These are phyloP conservation scores for Virgularia gustaviana DNA, from an alignment of 92 coral and sea anemone species.

Conservation along the genomic window DNA sequence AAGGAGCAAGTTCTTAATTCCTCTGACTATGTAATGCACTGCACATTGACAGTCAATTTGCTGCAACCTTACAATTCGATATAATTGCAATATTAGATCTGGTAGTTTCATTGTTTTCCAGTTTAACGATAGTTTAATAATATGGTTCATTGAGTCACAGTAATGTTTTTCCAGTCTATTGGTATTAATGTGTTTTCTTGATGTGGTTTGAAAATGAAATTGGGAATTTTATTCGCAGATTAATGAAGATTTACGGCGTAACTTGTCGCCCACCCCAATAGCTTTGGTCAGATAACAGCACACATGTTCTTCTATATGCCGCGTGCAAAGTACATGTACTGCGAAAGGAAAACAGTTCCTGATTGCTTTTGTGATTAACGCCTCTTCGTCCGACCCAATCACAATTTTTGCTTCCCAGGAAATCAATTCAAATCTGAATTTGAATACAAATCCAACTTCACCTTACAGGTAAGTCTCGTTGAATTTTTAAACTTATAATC, in stretches of 20 bases:
- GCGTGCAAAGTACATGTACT: background rate
- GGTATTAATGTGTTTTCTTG: no score
- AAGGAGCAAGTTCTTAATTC: background rate
- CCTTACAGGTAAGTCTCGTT: no score
- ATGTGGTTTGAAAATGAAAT: background rate
- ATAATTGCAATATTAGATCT: background rate
- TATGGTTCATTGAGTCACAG: constrained; percentile 9
- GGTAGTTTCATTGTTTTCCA: constrained; percentile 15
- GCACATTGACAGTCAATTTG: background rate
- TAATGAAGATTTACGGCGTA: background rate
- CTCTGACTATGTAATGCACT: background rate
- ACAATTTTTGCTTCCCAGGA: background rate
- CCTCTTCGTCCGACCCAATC: constrained; percentile 17
- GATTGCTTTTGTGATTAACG: background rate
- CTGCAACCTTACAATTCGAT: background rate
- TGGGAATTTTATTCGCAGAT: background rate
- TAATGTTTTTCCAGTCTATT: constrained; percentile 11
- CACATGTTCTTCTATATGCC: background rate
- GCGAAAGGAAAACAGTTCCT: background rate
- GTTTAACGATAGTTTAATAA: background rate
- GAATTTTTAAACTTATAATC: no score
- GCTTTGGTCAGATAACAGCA: background rate
- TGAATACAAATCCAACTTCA: no score
- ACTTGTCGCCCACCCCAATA: background rate
- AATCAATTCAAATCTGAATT: background rate